These are phyloP conservation scores for Gymnocephalus cernua DNA, from an alignment of 2,113 vertebrate species.

Conservation along the genomic window DNA sequence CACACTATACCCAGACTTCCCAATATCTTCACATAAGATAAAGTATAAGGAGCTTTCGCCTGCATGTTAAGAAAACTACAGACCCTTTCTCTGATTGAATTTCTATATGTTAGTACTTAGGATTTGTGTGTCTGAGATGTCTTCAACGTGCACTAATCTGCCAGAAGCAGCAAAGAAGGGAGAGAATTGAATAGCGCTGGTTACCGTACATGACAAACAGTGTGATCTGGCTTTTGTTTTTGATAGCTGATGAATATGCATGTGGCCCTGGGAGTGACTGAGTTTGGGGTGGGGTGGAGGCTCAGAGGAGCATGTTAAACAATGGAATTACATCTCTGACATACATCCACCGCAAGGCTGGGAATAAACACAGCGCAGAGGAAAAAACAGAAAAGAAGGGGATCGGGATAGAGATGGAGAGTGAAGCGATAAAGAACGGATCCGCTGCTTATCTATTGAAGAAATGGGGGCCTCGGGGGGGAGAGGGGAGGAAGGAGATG, in stretches of 20 bases:
- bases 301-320: slow-evolving; percentile 80
- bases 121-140: slow-evolving; percentile 79
- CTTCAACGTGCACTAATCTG: slow-evolving; percentile 79
- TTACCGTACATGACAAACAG: slow-evolving; percentile 77
- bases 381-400: slow-evolving; percentile 47
- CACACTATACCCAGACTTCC: slow-evolving; percentile 44
- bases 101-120: slow-evolving; percentile 70
- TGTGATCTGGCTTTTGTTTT: slow-evolving; percentile 82
- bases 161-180: slow-evolving; percentile 68
- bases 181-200: slow-evolving; percentile 72
- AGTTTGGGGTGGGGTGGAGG: slow-evolving; percentile 73
- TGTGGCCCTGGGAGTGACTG: slow-evolving; percentile 77
- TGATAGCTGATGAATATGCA: slow-evolving; percentile 82
- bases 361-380: slow-evolving; percentile 78
- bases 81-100: slow-evolving; percentile 70
- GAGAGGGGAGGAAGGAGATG: slow-evolving; percentile 57
- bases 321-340: slow-evolving; percentile 85
- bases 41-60: slow-evolving; percentile 53
- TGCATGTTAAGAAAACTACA: slow-evolving; percentile 47
- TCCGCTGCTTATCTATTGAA: slow-evolving; percentile 80
- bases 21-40: slow-evolving; percentile 16
- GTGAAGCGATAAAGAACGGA: slow-evolving; percentile 74
- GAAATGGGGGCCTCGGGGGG: slow-evolving; percentile 77
- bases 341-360: slow-evolving; percentile 82
- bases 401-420: slow-evolving; percentile 74